phyloP scores from a whole-genome alignment of 2,888 invertebrate species.

The Folsomia manolachei region DNA sequence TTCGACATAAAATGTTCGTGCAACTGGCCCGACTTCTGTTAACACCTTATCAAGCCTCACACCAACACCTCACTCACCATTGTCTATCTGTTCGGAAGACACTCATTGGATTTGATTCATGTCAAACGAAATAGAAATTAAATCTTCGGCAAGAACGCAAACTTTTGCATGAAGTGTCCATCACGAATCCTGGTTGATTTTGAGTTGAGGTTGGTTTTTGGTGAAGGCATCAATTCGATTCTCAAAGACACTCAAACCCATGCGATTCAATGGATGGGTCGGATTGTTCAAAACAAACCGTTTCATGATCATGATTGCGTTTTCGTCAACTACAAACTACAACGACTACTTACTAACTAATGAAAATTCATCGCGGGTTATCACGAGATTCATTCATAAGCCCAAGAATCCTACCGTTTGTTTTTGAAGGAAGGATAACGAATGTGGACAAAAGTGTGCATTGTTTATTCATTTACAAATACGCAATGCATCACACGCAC shows the following conservation, averaged over 20 bases:
- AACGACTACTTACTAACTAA: too few relatives aligned
- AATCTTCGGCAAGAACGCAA: background rate
- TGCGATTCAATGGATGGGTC: background rate
- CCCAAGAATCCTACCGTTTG: too few relatives aligned
- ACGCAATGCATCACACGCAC: background rate
- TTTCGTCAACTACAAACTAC: conserved; percentile 15
- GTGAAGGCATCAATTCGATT: too few relatives aligned
- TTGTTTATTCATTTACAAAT: background rate
- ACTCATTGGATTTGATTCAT: background rate
- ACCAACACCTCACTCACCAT: background rate
- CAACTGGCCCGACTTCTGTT: background rate
- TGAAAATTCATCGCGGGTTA: conserved; percentile 18
- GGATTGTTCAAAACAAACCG: background rate
- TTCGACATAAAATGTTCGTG: background rate
- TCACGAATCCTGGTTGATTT: background rate
- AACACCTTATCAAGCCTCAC: background rate
- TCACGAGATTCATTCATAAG: conserved; percentile 19
- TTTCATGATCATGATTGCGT: conserved; percentile 16
- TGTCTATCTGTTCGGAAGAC: background rate
- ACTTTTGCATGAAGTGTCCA: background rate
- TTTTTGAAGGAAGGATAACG: background rate
- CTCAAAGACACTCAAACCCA: background rate
- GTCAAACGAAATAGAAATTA: background rate
- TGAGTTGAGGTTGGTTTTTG: too few relatives aligned
- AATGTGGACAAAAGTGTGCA: background rate